Base-by-base conservation (phyloP, 2,113 vertebrate species). In the Gnathonemus longibarbis region DNA sequence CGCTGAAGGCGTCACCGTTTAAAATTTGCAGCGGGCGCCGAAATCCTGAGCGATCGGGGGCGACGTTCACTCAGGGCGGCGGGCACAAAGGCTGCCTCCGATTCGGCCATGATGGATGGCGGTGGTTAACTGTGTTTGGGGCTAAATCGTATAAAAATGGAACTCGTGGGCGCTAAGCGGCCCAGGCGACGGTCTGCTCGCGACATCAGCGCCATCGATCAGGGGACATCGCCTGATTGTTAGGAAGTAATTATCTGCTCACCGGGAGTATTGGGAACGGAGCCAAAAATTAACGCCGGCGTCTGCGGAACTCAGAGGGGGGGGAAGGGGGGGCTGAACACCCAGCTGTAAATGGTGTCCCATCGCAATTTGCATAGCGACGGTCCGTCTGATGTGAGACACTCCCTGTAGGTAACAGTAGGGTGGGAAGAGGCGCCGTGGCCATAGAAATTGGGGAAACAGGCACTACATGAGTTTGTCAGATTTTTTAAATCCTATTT, bases 181-280 rank as follows among this genome's bases (percentile, higher is more conserved):
- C 89, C 80, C 8, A 19, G 89, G 62, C 42, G 77, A 39, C 6
- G 39, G 39, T 21, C 49, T 7, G 53, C 50, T 31, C 35, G 42
- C 39, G 39, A 27, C 46, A 62, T 45, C 89, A 8, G 80, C 35
- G 5, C 52, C 80, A 85, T 89, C 89, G 56, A 89, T 89, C 89
- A 89, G n/a, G 52, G 80, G 77, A 85, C 52, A 48, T 35, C 42
- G 53, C 17, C 74, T 80, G 89, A 62, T 48, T 85, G 89, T 89
- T 84, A 52, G 19, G 48, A 62, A 53, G 74, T 45, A 89, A 85
- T 62, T 58, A 89, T 58, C 35, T 31, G 77, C 58, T 89, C 80
- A 17, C 21, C 58, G 46, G 80, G 35, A 31, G 89, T 35, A 48
- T 84, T 15, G 24, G 80, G 89, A 89, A 89, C 2, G 77, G 11